Evolutionary conservation across 23 tunicate genomes (phyloP), one percentile per base, ranked within the genome.

Genomic region (Halocynthia aurantium): DNA sequence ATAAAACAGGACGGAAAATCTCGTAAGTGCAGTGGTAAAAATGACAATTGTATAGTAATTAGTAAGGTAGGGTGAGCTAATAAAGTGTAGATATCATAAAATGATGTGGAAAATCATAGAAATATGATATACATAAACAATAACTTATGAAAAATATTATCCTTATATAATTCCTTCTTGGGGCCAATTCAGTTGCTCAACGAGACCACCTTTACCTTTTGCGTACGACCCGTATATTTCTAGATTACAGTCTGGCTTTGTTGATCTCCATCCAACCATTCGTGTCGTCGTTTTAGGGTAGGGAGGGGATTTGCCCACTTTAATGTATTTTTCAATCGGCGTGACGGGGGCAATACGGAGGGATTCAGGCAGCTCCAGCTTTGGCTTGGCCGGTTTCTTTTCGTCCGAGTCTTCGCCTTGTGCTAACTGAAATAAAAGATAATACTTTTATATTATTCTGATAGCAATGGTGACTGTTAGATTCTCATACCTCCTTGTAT

Each of bases 181-280:
- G 0, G 97, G 97, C 97, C 97, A 90, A 44, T 85, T 85, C 52
- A 90, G 77, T 64, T 90, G 97, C 83, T 81, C 84, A 15, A 85
- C 80, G 8, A 90, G 71, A 0, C 90, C 90, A 6, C 97, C 97
- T 65, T 90, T 90, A 52, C 90, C 90, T 81, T 82, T 90, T 2
- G 90, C 86, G 60, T 90, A 85, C 15, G 83, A 55, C n/a, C 97
- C 97, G 77, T 90, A 90, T 22, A 90, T 90, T 81, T 90, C 97
- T 15, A 90, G 65, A 65, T 62, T 81, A 81, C 90, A 90, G 62
- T 90, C 97, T 10, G 74, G 77, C 73, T 90, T 85, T 12, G 97
- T 85, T 0, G 97, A 90, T 51, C 97, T 62, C 97, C 97, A 90
- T 7, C 97, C 97, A 50, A 90, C 77, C 62, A 81, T 64, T 7